phyloP scores from a whole-genome alignment of 2,888 invertebrate species.

The Epirrhoe alternata region DNA sequence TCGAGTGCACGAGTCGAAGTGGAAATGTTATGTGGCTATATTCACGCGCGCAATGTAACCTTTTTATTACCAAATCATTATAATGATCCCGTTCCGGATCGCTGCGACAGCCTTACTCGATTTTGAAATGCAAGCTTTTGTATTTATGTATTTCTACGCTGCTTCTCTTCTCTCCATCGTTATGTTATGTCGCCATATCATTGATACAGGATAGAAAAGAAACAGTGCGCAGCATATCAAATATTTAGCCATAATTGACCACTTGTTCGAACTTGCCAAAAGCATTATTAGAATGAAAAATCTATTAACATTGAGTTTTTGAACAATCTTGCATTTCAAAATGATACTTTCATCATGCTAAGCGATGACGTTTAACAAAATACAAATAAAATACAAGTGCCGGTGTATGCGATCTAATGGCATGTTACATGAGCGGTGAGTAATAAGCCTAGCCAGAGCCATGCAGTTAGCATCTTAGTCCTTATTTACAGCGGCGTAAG shows the following conservation, averaged over 20 bases:
- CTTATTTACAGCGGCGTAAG: constrained; percentile 19
- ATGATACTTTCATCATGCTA: constrained; percentile 45
- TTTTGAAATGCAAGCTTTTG: constrained; percentile 47
- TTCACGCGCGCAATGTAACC: neutral
- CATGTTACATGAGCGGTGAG: constrained; percentile 58
- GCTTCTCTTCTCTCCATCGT: neutral
- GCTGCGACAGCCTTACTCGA: constrained; percentile 42
- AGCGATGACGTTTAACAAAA: constrained; percentile 51
- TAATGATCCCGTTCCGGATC: constrained; percentile 18
- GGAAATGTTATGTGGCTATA: neutral
- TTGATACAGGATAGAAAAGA: neutral
- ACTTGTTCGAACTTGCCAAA: too few species aligned
- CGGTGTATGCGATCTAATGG: constrained; percentile 58
- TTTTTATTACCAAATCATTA: neutral
- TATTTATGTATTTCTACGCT: neutral
- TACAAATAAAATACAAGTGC: constrained; percentile 58
- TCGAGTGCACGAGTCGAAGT: neutral
- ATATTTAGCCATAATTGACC: neutral
- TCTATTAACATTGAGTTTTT: neutral
- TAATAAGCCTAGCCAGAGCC: constrained; percentile 47
- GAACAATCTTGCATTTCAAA: constrained; percentile 47
- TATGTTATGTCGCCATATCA: neutral
- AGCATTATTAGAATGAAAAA: neutral
- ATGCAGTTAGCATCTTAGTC: constrained; percentile 44
- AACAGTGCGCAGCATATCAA: neutral